A percentile compares a stretch with the other conserved stretches of the same genome.
Evolutionary conservation across 2,797 vertebrate species (phyloP).

Genomic region (Garrulus glandarius): DNA sequence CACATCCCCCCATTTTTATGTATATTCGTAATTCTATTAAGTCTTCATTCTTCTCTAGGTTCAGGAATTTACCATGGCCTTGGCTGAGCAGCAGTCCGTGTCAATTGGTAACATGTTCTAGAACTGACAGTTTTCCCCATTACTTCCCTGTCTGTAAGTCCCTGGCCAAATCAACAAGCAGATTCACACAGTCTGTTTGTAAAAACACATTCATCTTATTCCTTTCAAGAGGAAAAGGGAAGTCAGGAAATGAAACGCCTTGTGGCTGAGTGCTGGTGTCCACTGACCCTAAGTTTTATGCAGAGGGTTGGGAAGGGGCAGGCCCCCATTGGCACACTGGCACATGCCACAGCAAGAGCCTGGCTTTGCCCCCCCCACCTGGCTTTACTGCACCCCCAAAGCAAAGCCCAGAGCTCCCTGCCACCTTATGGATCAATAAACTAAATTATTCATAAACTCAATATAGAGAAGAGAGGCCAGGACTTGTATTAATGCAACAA

Average conservation of each 20-base stretch:
- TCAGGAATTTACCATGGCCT: background rate
- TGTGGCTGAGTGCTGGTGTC: background rate
- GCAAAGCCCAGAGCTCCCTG: background rate
- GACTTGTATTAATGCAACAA: accelerated
- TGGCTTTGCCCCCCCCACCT: background rate
- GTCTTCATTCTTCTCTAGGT: background rate
- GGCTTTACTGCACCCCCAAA: background rate
- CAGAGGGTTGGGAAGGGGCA: background rate
- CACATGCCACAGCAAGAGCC: background rate
- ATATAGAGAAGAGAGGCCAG: background rate
- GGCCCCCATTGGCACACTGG: accelerated
- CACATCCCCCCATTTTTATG: background rate
- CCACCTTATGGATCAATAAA: background rate
- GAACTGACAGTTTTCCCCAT: background rate
- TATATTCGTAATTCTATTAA: background rate
- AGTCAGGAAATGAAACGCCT: background rate
- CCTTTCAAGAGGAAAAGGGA: background rate
- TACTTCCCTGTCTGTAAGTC: background rate
- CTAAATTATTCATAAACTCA: background rate
- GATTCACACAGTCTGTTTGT: background rate
- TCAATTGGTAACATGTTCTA: background rate
- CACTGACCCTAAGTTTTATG: background rate
- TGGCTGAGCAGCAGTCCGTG: background rate
- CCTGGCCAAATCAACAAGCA: background rate
- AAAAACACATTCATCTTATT: background rate